phyloP scores from a whole-genome alignment of 2,888 invertebrate species.

The Dimorphilus gyrociliatus region DNA sequence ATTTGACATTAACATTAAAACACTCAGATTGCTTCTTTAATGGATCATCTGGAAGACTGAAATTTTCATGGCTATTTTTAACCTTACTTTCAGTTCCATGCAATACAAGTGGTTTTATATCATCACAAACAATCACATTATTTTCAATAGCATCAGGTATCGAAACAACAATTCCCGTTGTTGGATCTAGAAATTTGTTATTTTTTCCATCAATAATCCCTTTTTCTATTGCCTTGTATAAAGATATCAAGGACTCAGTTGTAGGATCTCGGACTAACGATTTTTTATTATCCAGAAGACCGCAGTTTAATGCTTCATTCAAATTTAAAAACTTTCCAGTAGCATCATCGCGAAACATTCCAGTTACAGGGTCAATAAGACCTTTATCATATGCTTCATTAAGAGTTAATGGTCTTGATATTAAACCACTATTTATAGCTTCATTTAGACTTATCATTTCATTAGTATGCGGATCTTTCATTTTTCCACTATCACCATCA shows the following conservation, averaged over 20 bases:
- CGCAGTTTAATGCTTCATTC: constrained; percentile 1
- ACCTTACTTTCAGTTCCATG: too few relatives aligned
- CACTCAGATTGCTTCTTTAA: too few relatives aligned
- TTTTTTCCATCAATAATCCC: constrained; percentile 4
- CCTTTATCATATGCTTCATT: constrained; percentile 60
- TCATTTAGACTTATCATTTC: constrained; percentile 37
- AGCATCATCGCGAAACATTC: background rate
- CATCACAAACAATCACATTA: too few relatives aligned
- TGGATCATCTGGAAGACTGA: too few relatives aligned
- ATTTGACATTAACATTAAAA: too few relatives aligned
- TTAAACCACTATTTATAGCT: constrained; percentile 40
- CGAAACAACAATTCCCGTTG: background rate
- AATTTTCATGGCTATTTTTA: too few relatives aligned
- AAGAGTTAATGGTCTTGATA: too few relatives aligned
- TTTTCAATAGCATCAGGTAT: constrained; percentile 1
- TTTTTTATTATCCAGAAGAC: background rate
- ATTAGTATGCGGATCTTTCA: constrained; percentile 6
- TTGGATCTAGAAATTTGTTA: background rate
- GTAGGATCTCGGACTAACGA: background rate
- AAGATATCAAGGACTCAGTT: background rate
- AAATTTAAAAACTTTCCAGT: background rate
- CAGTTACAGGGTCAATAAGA: constrained; percentile 57
- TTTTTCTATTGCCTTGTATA: constrained; percentile 3
- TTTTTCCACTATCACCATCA: constrained; percentile 3
- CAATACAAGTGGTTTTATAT: too few relatives aligned